Base-by-base conservation (phyloP, 2,113 vertebrate genomes). In the Chamaea fasciata region DNA sequence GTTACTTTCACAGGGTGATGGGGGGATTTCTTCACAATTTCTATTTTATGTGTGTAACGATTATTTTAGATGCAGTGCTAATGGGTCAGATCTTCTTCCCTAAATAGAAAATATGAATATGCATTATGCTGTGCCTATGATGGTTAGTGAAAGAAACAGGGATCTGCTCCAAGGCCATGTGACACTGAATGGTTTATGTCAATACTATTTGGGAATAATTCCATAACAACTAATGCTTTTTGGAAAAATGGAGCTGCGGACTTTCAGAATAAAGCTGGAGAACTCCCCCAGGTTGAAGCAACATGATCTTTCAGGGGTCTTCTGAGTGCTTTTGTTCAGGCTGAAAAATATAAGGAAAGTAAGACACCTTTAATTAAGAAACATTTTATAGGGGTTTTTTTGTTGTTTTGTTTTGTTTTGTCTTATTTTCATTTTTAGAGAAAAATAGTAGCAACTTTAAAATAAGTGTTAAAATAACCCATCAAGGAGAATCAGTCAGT, bases 201-300 rank as follows among this genome's bases (percentile, higher is more conserved):
- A 30, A 27, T 14, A 6, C 2, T 82, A 3, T 62, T 70, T 81
- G 62, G 31, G 28, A 46, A 41, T 57, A 31, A 31, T 57, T 6
- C 1, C 13, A 49, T 22, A 10, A 16, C 37, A 73, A 46, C 3
- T 44, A 44, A 47, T 9, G 20, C 4, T 31, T 65, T 76, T 78
- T 74, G 31, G 20, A 67, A 37, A 85, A 53, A 59, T 6, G 10
- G 18, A 46, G 16, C 7, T 62, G 16, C 2, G 2, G 52, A 49
- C 41, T 17, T 81, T 95, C 55, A 47, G 16, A 60, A 52, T 26
- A 74, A 65, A 85, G 3, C 30, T 52, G 46, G 6, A n/a, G 31
- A 82, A 1, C 3, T 80, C 37, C 9, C 4, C 28, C 2, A 0
- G 0, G 0, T 1, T 30, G 11, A 71, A 15, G 6, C 7, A 60